Base-by-base conservation (phyloP, 2,113 vertebrate genomes). In the Aepyceros melampus region DNA sequence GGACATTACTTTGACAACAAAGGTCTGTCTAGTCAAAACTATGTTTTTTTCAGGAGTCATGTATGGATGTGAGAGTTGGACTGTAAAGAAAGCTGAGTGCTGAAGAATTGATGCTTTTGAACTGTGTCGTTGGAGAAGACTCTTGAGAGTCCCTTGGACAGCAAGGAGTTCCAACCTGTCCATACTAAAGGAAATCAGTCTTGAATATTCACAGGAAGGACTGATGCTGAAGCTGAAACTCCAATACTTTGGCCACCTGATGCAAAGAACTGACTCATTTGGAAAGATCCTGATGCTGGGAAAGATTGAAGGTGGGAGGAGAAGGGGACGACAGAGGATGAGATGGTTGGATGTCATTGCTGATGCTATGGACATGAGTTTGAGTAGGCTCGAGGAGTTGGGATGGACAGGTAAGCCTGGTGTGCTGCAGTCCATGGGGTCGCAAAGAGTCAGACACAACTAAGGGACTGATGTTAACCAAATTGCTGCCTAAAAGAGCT, bases 361-460 rank as follows among this genome's bases (percentile, higher is more conserved):
- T 1, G 10, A 21, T 21, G 9, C 0, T 6, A 71, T 40, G n/a
- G 19, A 40, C 19, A 40, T 23, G 67, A 74, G 10, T 71, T 40
- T 71, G 5, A 23, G n/a, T 23, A 40, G 5, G 67, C 19, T 40
- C 2, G 0, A 40, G 67, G n/a, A 71, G 19, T 13, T 23, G 10
- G 19, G 19, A 71, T 71, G n/a, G 67, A 40, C 67, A 40, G n/a
- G n/a, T 19, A 71, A 40, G n/a, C n/a, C 67, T 12, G 9, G 67
- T 21, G 11, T 71, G 67, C n/a, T 71, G 67, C 67, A 40, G n/a
- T 40, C n/a, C n/a, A 40, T 23, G n/a, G 67, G 5, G 19, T 40
- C 0, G 0, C 67, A 40, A 40, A 71, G n/a, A 23, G 2, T 40
- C 67, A 71, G 10, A 23, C 10, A 23, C 0, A 19, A 3, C 19